Evolutionary conservation across 1,140 invertebrate species (phyloP).

Genomic region (Drosophila gunungcola): DNA sequence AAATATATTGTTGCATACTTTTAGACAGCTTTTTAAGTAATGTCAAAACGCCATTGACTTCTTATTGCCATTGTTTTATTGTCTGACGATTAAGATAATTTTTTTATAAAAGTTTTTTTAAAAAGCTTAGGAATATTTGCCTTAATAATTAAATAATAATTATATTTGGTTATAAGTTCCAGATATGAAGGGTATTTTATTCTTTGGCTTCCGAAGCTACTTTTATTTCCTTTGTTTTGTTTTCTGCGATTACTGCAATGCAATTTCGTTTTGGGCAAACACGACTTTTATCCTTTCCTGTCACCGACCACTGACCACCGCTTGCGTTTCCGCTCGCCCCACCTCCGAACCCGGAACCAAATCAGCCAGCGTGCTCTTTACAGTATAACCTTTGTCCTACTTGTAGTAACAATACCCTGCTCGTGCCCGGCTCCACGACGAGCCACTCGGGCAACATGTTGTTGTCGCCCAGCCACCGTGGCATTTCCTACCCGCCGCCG

Average conservation of each 20-base stretch:
- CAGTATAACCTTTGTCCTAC: slow-evolving; percentile 79
- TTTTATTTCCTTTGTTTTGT: slow-evolving; percentile 6
- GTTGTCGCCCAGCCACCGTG: slow-evolving; percentile 87
- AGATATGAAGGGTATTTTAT: background rate
- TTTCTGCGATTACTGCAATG: background rate
- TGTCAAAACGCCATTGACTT: no score
- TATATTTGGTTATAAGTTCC: no score
- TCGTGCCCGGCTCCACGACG: slow-evolving; percentile 85
- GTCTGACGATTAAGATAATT: no score
- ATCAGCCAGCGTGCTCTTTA: slow-evolving; percentile 53
- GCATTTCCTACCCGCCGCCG: slow-evolving; percentile 91
- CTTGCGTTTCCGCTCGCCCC: slow-evolving; percentile 37
- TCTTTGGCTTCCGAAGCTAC: slow-evolving; percentile 8
- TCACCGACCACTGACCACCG: slow-evolving; percentile 11
- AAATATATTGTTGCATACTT: no score
- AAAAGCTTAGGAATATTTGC: no score
- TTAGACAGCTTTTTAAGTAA: no score
- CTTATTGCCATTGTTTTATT: no score
- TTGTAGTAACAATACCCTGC: slow-evolving; percentile 86
- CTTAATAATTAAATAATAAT: no score
- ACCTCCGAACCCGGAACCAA: slow-evolving; percentile 16
- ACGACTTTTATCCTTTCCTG: slow-evolving; percentile 23
- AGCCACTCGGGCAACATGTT: slow-evolving; percentile 85
- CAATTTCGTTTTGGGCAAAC: slow-evolving; percentile 22
- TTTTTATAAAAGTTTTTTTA: no score